Evolutionary conservation across 1,140 invertebrate genomes (phyloP).

Genomic region (Cotesia typhae): DNA sequence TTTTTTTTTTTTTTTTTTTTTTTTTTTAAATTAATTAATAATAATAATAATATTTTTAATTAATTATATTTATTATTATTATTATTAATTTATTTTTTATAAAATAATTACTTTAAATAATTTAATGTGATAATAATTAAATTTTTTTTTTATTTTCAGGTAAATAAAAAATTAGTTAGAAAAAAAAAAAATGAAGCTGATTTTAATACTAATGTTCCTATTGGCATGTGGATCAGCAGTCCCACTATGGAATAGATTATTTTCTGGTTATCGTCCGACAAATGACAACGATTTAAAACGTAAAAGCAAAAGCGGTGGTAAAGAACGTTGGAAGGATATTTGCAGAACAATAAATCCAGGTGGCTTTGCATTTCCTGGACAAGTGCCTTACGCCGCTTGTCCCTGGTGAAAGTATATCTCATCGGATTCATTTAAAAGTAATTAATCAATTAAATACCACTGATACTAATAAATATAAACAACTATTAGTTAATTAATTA

Average conservation of each 20-base stretch:
- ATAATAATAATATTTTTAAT: too few species aligned
- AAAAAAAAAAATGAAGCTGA: constrained; percentile 11
- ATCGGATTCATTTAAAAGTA: background rate
- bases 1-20: too few species aligned
- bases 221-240: background rate
- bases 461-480: too few species aligned
- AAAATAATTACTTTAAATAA: too few species aligned
- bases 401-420: constrained; percentile 17
- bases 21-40: too few species aligned
- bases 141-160: background rate
- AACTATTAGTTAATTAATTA: too few species aligned
- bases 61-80: background rate
- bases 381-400: constrained; percentile 49
- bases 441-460: constrained; percentile 1
- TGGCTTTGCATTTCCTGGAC: constrained; percentile 57
- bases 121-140: background rate
- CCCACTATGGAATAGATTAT: background rate
- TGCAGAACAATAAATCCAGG: constrained; percentile 59
- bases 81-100: background rate
- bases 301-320: constrained; percentile 51
- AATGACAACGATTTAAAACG: constrained; percentile 25
- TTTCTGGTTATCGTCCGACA: constrained; percentile 13
- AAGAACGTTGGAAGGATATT: constrained; percentile 61
- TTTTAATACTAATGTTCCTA: constrained; percentile 6
- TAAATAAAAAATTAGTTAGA: background rate